Evolutionary conservation across 2,888 invertebrate species (phyloP), one percentile per base, ranked within the genome.

Genomic region (Drosophila prolongata): DNA sequence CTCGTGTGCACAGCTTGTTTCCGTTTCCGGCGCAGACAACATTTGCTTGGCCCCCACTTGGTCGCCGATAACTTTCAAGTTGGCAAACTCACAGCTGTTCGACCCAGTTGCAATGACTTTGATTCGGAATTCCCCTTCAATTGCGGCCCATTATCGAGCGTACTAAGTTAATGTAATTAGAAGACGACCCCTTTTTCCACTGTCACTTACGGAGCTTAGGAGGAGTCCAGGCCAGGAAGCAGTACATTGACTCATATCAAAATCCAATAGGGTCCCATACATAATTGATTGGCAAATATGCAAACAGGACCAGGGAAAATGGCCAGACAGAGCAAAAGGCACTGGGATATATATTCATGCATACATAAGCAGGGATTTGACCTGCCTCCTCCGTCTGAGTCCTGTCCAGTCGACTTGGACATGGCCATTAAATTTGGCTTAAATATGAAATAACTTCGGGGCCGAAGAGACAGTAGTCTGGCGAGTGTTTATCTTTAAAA

Each of bases 1-100:
- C 81, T 81, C 84, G 78, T 79, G 73, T 83, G 82, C 77, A 78
- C 77, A 78, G 76, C 81, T 81, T 79, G 75, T 78, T 78, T 84
- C 86, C 81, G 83, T 47, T 79, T 84, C 86, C 84, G 77, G 74
- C 50, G 60, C 78, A 83, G 86, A 84, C 86, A 85, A 75, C 75
- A 76, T 78, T 81, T 75, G 62, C 78, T 71, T 73, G 75, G 80
- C 73, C 75, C 67, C 50, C 38, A 68, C 76, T 69, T 65, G 82
- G 59, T 62, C 67, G 70, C 77, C 77, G 67, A 65, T 67, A 59
- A 79, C 60, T 58, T 66, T 62, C 43, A 55, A 60, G 69, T 55
- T 53, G 62, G 62, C 62, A 62, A 56, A 55, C 69, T 50, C 53
- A 27, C 71, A 64, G 43, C 35, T 69, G 60, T 60, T 71, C 71